Base-by-base conservation (phyloP, 2,113 vertebrate genomes). In the Sorex fumeus region DNA sequence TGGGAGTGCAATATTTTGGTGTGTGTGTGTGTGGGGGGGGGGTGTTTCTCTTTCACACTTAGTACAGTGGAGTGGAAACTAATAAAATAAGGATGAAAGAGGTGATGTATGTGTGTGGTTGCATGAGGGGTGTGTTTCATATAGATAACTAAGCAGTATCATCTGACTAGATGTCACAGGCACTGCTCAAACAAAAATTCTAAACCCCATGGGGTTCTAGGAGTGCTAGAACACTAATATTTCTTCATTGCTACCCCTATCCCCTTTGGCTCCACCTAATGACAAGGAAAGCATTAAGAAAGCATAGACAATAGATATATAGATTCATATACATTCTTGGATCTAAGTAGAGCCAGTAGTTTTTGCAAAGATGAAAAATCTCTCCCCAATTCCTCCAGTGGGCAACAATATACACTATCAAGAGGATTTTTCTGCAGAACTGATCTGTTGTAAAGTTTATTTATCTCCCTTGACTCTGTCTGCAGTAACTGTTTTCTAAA, bases 401-500 rank as follows among this genome's bases (percentile, higher is more conserved):
- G 62, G 34, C 75, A 66, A 77, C 23, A 50, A 67, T 27, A n/a
- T 32, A 25, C 25, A 67, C 40, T 47, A 28, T 32, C 30, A 32
- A 47, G 32, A 27, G 10, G 34, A 12, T 74, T 77, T 77, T 95
- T 62, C 45, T 74, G 60, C 30, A 43, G 76, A 76, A 57, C 27
- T 78, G 16, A 75, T 62, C 25, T n/a, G 25, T 60, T 66, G 1
- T 62, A 30, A 90, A 86, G 7, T 74, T 70, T 28, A 50, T 6
- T 57, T 6, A 1, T 53, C 7, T 16, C 71, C 28, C 30, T 43
- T 40, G 64, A 64, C 75, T 82, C 43, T 88, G 45, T 74, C 47
- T 92, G 87, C 74, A 86, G 79, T 34, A 78, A 21, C 70, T 75
- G n/a, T 45, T 93, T 88, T 34, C 66, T n/a, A 78, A 75, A 60